Percentiles rank a stretch among this genome's conserved stretches.
These are phyloP conservation scores for Numenius arquata DNA, from an alignment of 2,113 vertebrate genomes.

Conservation along the genomic window DNA sequence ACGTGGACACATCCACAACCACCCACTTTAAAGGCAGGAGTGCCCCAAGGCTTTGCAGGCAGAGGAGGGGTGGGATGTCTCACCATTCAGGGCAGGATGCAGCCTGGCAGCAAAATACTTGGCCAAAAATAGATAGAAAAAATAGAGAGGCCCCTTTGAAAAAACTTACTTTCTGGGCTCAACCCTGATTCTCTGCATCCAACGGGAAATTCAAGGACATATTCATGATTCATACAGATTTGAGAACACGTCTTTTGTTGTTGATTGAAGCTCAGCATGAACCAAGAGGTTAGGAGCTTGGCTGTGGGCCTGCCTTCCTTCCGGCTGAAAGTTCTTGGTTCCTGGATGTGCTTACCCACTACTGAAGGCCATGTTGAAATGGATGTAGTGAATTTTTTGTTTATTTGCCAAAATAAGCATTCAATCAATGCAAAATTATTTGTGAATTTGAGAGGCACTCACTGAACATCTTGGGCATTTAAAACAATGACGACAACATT, in stretches of 20 bases:
- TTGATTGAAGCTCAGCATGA: not conserved
- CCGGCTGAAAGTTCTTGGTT: not conserved
- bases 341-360: not conserved
- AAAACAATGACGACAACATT: not conserved
- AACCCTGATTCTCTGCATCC: not conserved
- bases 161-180: not conserved
- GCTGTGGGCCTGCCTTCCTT: not conserved
- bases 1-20: fast-evolving
- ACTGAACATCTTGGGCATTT: not conserved
- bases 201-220: not conserved
- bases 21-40: not conserved
- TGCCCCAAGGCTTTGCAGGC: not conserved
- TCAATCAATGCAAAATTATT: not conserved
- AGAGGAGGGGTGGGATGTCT: not conserved
- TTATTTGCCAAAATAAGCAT: not conserved
- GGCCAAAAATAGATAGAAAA: not conserved
- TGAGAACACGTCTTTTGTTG: not conserved
- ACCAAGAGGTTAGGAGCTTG: not conserved
- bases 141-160: not conserved
- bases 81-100: not conserved
- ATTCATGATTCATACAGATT: not conserved
- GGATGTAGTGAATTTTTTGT: not conserved
- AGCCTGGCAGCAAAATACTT: not conserved
- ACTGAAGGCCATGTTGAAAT: not conserved
- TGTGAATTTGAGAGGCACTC: not conserved